Percentiles rank a stretch among this genome's conserved stretches.
These are phyloP conservation scores for Heliangelus exortis DNA, from an alignment of 2,797 vertebrate species.

Conservation along the genomic window DNA sequence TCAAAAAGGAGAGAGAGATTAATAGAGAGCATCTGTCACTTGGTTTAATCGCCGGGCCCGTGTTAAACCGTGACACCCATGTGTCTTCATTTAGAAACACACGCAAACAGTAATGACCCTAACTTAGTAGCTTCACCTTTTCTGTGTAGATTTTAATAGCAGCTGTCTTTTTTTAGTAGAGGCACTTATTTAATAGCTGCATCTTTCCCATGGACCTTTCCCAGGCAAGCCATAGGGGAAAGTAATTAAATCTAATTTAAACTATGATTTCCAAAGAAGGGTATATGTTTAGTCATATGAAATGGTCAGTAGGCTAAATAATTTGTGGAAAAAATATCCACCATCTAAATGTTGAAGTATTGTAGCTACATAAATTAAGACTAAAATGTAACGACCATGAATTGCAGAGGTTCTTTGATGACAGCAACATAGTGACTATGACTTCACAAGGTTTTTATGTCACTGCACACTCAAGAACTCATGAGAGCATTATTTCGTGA, in stretches of 20 bases:
- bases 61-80: too few species aligned
- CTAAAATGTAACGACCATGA: not conserved
- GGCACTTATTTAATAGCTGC: not conserved
- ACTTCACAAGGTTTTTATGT: not conserved
- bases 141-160: slow-evolving; percentile 42
- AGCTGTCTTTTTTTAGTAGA: not conserved
- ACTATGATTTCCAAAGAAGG: slow-evolving; percentile 75
- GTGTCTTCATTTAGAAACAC: slow-evolving; percentile 18
- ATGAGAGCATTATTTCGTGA: not conserved
- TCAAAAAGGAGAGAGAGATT: too few species aligned
- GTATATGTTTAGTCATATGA: slow-evolving; percentile 53
- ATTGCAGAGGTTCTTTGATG: not conserved
- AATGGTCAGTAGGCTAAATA: slow-evolving; percentile 13
- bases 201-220: slow-evolving; percentile 19
- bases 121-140: slow-evolving; percentile 51
- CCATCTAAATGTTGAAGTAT: slow-evolving; percentile 18
- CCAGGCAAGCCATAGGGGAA: slow-evolving; percentile 53
- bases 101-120: slow-evolving; percentile 15
- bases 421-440: not conserved
- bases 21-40: too few species aligned
- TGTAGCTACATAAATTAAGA: not conserved
- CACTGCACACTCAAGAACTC: not conserved
- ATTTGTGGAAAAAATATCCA: not conserved
- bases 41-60: too few species aligned
- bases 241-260: slow-evolving; percentile 78